These are phyloP conservation scores for Orcinus orca DNA, from an alignment of 2,113 vertebrate genomes.

Conservation along the genomic window DNA sequence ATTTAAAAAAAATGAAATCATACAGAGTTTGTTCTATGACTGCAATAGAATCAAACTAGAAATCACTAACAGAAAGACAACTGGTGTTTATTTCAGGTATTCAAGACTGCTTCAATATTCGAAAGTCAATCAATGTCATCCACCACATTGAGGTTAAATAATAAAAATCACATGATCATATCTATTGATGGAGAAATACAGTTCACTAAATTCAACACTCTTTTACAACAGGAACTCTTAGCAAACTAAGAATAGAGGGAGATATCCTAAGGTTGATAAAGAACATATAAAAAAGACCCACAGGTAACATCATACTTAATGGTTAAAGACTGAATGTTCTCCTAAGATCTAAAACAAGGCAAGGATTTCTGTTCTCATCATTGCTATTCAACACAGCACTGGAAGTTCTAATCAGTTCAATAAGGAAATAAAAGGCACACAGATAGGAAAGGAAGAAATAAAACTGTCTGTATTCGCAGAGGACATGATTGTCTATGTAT, in stretches of 20 bases:
- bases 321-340: neutral
- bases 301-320: neutral
- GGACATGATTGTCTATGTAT: neutral
- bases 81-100: neutral
- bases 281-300: neutral
- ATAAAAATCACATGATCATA: neutral
- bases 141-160: neutral
- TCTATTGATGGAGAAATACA: neutral
- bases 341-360: neutral
- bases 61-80: neutral
- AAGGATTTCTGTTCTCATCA: neutral
- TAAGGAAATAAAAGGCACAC: neutral
- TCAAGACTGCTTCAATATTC: neutral
- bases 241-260: neutral
- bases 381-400: neutral
- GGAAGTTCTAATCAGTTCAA: neutral
- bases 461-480: neutral
- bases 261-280: neutral
- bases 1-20: neutral
- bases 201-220: neutral
- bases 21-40: neutral
- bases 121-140: conserved; percentile 21
- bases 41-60: neutral
- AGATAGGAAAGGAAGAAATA: neutral
- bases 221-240: neutral